phyloP scores from a whole-genome alignment of 2,797 vertebrate species.

The Gymnopithys bicolor region DNA sequence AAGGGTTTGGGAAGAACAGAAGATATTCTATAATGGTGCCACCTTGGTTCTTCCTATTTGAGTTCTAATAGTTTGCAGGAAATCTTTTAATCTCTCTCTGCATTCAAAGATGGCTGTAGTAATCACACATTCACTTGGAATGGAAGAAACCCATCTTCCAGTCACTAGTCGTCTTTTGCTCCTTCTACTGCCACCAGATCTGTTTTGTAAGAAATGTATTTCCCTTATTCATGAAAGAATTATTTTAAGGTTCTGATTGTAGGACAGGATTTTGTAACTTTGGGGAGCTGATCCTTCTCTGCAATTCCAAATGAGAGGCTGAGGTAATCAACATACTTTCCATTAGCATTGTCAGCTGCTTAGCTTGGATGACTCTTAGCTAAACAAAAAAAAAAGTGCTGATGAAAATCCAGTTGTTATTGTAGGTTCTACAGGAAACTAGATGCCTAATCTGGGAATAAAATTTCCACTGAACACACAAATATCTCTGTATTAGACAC shows the following conservation, averaged over 20 bases:
- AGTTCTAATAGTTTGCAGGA: neutral
- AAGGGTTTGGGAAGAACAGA: neutral
- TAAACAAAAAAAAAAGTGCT: neutral
- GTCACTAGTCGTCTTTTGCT: neutral
- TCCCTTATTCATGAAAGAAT: neutral
- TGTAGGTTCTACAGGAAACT: neutral
- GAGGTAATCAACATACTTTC: neutral
- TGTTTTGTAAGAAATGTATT: neutral
- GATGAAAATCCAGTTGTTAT: neutral
- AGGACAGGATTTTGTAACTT: neutral
- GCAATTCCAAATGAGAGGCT: neutral
- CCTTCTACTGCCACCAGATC: neutral
- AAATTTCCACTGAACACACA: neutral
- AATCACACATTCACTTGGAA: neutral
- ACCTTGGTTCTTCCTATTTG: fast-evolving
- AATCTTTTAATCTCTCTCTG: neutral
- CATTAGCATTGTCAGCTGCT: neutral
- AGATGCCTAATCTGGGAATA: neutral
- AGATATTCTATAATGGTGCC: neutral
- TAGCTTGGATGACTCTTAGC: neutral
- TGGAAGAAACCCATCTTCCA: neutral
- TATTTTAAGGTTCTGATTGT: neutral
- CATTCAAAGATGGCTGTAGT: neutral
- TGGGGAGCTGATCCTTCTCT: neutral
- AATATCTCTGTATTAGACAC: neutral